Base-by-base conservation (phyloP, 2,888 invertebrate species). In the Perithous albicinctus region DNA sequence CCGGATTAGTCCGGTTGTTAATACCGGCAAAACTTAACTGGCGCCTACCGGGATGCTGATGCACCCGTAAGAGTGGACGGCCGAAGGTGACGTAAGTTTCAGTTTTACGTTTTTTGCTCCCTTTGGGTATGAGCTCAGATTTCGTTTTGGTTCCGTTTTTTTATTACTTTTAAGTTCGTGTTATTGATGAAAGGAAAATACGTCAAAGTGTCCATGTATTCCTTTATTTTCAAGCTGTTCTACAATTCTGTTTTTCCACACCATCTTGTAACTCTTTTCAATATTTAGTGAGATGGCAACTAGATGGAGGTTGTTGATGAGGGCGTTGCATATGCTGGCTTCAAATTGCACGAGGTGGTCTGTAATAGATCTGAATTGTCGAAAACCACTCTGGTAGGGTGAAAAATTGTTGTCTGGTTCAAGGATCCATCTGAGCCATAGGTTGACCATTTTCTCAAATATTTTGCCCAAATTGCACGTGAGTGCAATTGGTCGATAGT, bases 351-450 rank as follows among this genome's bases (percentile, higher is more conserved):
- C n/a, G 1, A 74, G 48, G 6, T 79, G 67, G 12, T 79, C 38
- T 0, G 26, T 12, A 1, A 74, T 79, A 1, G 79, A 79, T 0
- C 56, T 29, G n/a, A 59, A 15, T 35, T 74, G 26, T 48, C 74
- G 29, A 29, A 74, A 73, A 4, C 78, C 78, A 46, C n/a, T 38
- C 32, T 78, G 78, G 5, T 18, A 48, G 20, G 48, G n/a, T 1
- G 48, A 20, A 6, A 7, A 48, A 5, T 1, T 20, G 18, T 20
- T 48, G 20, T 20, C 1, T 46, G 29, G 29, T 4, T 29, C 29
- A 5, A 29, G 2, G 5, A 5, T 29, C 5, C 29, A 29, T 29
- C 5, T 2, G 5, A 29, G 29, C 29, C 2, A 5, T 2, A 2
- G 29, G 5, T 29, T 29, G 2, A 29, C 29, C 29, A 29, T 29